These are phyloP conservation scores for Mylabris phalerata DNA, from an alignment of 1,140 invertebrate species.

Conservation along the genomic window DNA sequence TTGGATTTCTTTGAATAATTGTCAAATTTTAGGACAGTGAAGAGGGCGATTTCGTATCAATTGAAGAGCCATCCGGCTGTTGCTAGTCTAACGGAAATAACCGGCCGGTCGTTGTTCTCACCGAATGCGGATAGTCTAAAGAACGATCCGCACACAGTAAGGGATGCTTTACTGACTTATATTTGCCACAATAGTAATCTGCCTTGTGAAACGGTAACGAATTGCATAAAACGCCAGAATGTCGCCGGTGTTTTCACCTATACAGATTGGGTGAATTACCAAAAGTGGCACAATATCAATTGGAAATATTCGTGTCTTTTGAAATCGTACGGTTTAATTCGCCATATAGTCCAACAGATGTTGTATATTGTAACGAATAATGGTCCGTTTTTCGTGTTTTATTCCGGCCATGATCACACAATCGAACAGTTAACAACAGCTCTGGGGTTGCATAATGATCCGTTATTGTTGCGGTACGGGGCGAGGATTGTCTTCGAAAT, in stretches of 20 bases:
- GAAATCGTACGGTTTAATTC: slow-evolving; percentile 67
- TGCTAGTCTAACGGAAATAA: no score
- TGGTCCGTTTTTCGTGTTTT: slow-evolving; percentile 74
- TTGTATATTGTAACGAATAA: slow-evolving; percentile 66
- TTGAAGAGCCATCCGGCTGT: slow-evolving; percentile 63
- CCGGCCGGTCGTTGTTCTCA: slow-evolving; percentile 33
- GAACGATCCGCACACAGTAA: slow-evolving; percentile 56
- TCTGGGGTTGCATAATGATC: slow-evolving; percentile 59
- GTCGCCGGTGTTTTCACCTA: slow-evolving; percentile 67
- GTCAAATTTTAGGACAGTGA: slow-evolving; percentile 17
- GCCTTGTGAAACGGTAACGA: slow-evolving; percentile 53
- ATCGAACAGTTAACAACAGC: slow-evolving; percentile 74
- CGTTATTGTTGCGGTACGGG: slow-evolving; percentile 65
- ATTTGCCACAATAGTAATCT: slow-evolving; percentile 74
- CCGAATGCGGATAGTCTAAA: slow-evolving; percentile 22
- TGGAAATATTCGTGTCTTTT: slow-evolving; percentile 62
- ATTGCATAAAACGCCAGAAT: slow-evolving; percentile 50
- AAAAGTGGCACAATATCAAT: slow-evolving; percentile 56
- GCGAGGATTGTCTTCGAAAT: slow-evolving; percentile 80
- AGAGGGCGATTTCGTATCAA: slow-evolving; percentile 32
- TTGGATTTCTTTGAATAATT: no score
- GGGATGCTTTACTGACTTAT: slow-evolving; percentile 75
- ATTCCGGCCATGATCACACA: slow-evolving; percentile 88
- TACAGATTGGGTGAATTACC: slow-evolving; percentile 65
- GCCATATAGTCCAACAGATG: slow-evolving; percentile 71